Evolutionary conservation across 2,113 vertebrate species (phyloP), one percentile per base, ranked within the genome.

Genomic region (Tachycineta bicolor): DNA sequence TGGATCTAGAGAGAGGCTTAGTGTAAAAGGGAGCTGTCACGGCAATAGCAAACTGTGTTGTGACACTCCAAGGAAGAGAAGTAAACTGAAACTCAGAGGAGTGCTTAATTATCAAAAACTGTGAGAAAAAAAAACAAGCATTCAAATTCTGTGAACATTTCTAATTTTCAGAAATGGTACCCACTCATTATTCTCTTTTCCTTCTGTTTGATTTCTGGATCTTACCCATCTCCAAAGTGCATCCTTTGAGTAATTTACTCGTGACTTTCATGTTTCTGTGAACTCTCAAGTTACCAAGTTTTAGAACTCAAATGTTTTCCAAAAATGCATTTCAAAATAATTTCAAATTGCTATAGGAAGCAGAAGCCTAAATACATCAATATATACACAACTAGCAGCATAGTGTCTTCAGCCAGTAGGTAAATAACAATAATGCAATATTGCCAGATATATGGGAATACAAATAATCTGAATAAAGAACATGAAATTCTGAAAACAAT

Each of bases 131-230:
- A 88, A 4, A 88, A 17, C 28, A 71, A 92, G 37, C 12, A 83
- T 15, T 86, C 53, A 58, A 58, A 93, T 75, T 74, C 63, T 62
- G 60, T 60, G 82, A 95, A 58, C 53, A 84, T 37, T 95, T 86
- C 44, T 69, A 31, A 73, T 90, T 89, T 94, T 90, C 80, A 95
- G 60, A 95, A 94, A 64, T 76, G 53, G 5, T 65, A 49, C 56
- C 31, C 23, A 62, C 56, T 94, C 28, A 2, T 91, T 87, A 91
- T 58, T n/a, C 67, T 33, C 10, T 68, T 91, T 88, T 80, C 29
- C 50, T 91, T 94, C 65, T 92, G 52, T 62, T 82, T 25, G 19
- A 81, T 88, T 92, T 93, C 60, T 92, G 60, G n/a, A 56, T 94
- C 62, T 86, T 82, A 33, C 86, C 21, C 60, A 84, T 75, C 26